Evolutionary conservation across 2,888 invertebrate species (phyloP).

Genomic region (Drosophila lutescens): DNA sequence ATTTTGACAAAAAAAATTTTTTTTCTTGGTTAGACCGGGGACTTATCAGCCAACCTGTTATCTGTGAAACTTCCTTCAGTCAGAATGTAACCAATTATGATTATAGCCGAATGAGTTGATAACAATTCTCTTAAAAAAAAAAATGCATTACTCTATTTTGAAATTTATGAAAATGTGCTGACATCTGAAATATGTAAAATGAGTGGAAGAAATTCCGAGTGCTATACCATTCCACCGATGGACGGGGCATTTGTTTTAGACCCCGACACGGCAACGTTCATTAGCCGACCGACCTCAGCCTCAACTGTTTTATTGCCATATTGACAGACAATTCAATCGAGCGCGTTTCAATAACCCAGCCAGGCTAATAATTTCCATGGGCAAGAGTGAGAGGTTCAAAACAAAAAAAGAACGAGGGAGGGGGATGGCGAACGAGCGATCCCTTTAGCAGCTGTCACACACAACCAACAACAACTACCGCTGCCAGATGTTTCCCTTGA

Average conservation of each 20-base stretch:
- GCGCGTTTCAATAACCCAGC: constrained; percentile 50
- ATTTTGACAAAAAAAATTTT: too few species aligned
- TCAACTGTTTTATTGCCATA: constrained; percentile 61
- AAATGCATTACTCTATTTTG: background rate
- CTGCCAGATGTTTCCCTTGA: constrained; percentile 65
- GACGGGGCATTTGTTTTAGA: background rate
- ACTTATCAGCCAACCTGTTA: too few species aligned
- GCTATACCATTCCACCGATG: too few species aligned
- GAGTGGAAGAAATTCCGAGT: background rate
- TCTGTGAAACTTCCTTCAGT: too few species aligned
- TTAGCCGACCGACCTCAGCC: constrained; percentile 45
- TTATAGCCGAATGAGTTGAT: too few species aligned
- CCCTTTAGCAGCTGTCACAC: constrained; percentile 67
- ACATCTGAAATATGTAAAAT: background rate
- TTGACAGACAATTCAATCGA: constrained; percentile 72
- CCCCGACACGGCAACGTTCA: constrained; percentile 10
- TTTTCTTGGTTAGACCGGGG: too few species aligned
- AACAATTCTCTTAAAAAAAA: background rate
- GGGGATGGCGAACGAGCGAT: constrained; percentile 30
- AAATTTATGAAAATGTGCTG: background rate
- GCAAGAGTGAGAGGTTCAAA: constrained; percentile 16
- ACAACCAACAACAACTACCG: constrained; percentile 12
- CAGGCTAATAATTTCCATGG: constrained; percentile 53
- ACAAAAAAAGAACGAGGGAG: constrained; percentile 12
- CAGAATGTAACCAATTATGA: too few species aligned